Base-by-base conservation (phyloP, 2,113 vertebrate genomes). In the Antigone vipio region DNA sequence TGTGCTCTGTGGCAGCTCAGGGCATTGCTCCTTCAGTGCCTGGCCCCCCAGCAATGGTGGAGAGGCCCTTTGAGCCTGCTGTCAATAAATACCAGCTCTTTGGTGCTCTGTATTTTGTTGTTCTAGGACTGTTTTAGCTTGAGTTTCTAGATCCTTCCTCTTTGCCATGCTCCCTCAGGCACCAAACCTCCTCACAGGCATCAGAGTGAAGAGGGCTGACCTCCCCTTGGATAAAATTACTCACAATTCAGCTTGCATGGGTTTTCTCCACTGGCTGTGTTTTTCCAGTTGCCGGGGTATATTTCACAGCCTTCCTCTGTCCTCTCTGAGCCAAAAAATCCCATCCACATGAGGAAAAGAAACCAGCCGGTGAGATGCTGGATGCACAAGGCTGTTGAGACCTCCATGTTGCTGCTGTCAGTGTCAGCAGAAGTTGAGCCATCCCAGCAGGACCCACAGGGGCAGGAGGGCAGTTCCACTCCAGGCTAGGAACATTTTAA, bases 161-260 rank as follows among this genome's bases (percentile, higher is more conserved):
- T 80, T 79, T 0, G 1, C 29, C 3, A 0, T 26, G 34, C 35
- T 63, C 49, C 21, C 27, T 53, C n/a, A 42, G 42, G 40, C 49
- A n/a, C 40, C 50, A 88, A 88, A 74, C 19, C 6, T 63, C 27
- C 29, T 56, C 6, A 4, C 34, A 42, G 76, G 42, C n/a, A 19
- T 52, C 27, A 50, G 47, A 49, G 20, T 13, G 24, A n/a, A 75
- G 63, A 60, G 24, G 38, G 9, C 56, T 68, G 71, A 66, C n/a
- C 7, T 64, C 21, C 21, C 18, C 26, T 35, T 15, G 26, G n/a
- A 21, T 58, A 42, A 77, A 77, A 82, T 44, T 20, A 18, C n/a
- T 53, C 10, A 63, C 9, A 47, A 3, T 52, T 69, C 50, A 78
- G 40, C 45, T 60, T 45, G 19, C 52, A 22, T 22, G 21, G 30